phyloP scores from a whole-genome alignment of 2,888 invertebrate genomes.

The Agonopterix subpropinquella region DNA sequence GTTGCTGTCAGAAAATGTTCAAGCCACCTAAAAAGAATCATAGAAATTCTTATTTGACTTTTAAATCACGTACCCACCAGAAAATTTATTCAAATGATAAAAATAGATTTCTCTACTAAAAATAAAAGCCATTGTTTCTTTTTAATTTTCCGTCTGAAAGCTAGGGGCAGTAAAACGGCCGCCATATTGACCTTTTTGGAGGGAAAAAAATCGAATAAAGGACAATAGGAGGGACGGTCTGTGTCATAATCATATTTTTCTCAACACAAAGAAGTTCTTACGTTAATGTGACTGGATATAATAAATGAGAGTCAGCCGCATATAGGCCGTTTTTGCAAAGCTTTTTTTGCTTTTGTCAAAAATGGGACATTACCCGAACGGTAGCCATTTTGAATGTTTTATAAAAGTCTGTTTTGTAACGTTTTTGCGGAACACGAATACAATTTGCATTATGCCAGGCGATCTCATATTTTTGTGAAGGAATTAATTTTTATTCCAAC shows the following conservation, averaged over 20 bases:
- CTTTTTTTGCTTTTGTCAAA: background rate
- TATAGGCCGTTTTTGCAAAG: conserved; percentile 25
- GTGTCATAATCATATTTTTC: conserved; percentile 71
- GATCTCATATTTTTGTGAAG: no score
- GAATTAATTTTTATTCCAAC: no score
- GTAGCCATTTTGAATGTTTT: no score
- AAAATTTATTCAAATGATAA: no score
- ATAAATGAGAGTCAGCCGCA: conserved; percentile 63
- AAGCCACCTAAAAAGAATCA: no score
- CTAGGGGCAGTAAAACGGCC: conserved; percentile 31
- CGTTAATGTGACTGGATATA: conserved; percentile 59
- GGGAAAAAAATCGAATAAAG: conserved; percentile 58
- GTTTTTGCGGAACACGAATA: no score
- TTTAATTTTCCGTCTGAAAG: conserved; percentile 35
- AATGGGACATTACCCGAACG: no score
- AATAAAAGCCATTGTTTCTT: conserved; percentile 19
- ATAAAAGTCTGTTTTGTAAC: no score
- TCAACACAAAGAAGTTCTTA: conserved; percentile 64
- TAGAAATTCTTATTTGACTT: no score
- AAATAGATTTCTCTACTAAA: background rate
- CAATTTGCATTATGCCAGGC: no score
- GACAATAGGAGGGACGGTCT: conserved; percentile 60
- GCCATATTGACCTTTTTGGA: conserved; percentile 52
- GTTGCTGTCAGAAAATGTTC: no score
- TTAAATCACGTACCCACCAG: no score